Base-by-base conservation (phyloP, 2,888 invertebrate species). In the Rhabditoides inermis region DNA sequence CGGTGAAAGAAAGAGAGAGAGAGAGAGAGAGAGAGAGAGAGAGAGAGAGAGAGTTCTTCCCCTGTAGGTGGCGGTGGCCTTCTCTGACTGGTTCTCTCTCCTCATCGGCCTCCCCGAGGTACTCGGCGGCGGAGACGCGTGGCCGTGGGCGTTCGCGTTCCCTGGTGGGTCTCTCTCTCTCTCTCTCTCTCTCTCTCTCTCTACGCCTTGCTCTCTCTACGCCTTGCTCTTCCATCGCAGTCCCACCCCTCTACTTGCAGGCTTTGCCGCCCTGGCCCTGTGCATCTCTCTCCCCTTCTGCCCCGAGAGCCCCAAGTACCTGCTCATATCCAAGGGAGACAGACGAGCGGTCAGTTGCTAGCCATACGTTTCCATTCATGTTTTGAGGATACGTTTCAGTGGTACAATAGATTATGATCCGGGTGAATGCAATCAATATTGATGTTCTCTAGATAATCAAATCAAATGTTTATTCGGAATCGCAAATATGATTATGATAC, bases 31-130 rank as follows among this genome's bases (percentile, higher is more conserved):
- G 40, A 40, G 40, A 40, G 40, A 44, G 44, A 27, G 27, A 44
- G 44, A 44, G 44, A 27, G 40, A n/a, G n/a, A n/a, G n/a, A n/a
- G n/a, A n/a, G n/a, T n/a, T n/a, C n/a, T 58, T 51, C 15, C 6
- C 1, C n/a, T 52, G 27, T 52, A 72, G 70, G 65, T 73, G 2
- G 79, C 78, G 4, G 77, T 79, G 2, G 78, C 78, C 5, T 72
- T 75, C 26, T 79, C 78, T 4, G 74, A 80, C 25, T 73, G 79
- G 61, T 65, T 77, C 49, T 79, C 80, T 7, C 77, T 80, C 55
- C 62, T 79, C 15, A 68, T 80, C 15, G 79, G 79, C 3, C 75
- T 80, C 45, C 77, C 77, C 1, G 77, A 70, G 55, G 53, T 55
- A 6, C 53, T 70, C 1, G 80, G 80, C n/a, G 77, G 70, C 26